A percentile compares a stretch with the other conserved stretches of the same genome.
Evolutionary conservation across 2,888 invertebrate species (phyloP).

Genomic region (Hirtodrosophila trivittata): DNA sequence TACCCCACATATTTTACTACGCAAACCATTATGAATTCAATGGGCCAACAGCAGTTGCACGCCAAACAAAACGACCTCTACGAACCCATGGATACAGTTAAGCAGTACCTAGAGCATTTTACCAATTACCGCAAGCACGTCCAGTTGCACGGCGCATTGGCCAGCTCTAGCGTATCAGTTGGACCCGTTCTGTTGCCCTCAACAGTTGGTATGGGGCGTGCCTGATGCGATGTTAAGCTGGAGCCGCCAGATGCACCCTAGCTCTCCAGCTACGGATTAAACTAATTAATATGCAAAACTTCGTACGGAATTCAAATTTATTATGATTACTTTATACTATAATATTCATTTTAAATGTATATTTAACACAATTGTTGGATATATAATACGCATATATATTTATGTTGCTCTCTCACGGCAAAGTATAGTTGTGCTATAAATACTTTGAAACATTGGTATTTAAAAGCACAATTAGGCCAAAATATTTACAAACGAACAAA

Average conservation of each 20-base stretch:
- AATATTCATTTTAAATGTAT: conserved; percentile 43
- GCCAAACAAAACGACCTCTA: conserved; percentile 85
- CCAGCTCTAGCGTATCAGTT: conserved; percentile 21
- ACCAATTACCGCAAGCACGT: conserved; percentile 91
- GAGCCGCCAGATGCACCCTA: conserved; percentile 61
- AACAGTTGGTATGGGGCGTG: conserved; percentile 39
- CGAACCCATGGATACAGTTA: conserved; percentile 95
- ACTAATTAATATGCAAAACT: background rate
- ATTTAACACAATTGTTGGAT: conserved; percentile 71
- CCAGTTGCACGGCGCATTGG: conserved; percentile 54
- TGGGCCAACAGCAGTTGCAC: conserved; percentile 81
- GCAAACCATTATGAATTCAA: conserved; percentile 79
- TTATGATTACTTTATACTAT: conserved; percentile 24
- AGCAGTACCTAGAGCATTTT: conserved; percentile 97
- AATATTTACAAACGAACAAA: conserved; percentile 21
- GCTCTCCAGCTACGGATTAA: conserved; percentile 12
- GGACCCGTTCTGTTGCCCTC: conserved; percentile 46
- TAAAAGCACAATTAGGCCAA: conserved; percentile 13
- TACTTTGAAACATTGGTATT: background rate
- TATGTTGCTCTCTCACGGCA: conserved; percentile 31
- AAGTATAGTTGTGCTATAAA: conserved; percentile 32
- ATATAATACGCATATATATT: conserved; percentile 32
- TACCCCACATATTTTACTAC: conserved; percentile 87
- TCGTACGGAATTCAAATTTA: conserved; percentile 5
- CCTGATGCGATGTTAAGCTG: conserved; percentile 69